Conservation (phyloP, 2,888 invertebrate species). For the Sinhomidia bicolor region DNA sequence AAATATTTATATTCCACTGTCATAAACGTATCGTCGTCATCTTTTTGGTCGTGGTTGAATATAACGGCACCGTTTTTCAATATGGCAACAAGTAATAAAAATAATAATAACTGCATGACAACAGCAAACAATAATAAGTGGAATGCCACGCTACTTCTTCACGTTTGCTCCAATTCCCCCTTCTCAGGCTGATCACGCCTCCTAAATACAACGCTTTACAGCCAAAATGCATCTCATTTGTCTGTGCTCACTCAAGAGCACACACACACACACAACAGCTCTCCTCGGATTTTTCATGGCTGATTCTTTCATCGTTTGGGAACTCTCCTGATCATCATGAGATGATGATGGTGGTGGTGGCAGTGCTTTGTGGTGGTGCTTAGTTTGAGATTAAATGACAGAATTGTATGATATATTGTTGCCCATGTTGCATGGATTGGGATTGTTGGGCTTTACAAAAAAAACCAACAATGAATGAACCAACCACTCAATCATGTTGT, state of each 20-base stretch:
- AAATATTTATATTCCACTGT: constrained; percentile 41
- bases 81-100: constrained; percentile 42
- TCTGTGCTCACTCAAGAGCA: constrained; percentile 32
- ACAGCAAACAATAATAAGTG: constrained; percentile 1
- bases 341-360: constrained; percentile 7
- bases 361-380: too few relatives aligned
- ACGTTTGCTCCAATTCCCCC: constrained; percentile 70
- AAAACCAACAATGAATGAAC: constrained; percentile 8
- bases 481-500: constrained; percentile 52
- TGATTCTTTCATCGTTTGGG: constrained; percentile 51
- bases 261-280: not conserved
- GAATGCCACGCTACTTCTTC: constrained; percentile 51
- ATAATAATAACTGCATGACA: constrained; percentile 33
- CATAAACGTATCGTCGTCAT: constrained; percentile 39
- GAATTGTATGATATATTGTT: constrained; percentile 23
- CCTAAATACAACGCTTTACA: constrained; percentile 44
- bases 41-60: constrained; percentile 38
- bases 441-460: not conserved
- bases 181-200: constrained; percentile 68
- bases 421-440: not conserved
- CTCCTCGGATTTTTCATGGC: constrained; percentile 63
- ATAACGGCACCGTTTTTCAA: constrained; percentile 24
- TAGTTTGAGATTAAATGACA: constrained; percentile 13
- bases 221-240: constrained; percentile 63
- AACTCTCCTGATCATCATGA: not conserved